Evolutionary conservation across 1,140 invertebrate species (phyloP).

Genomic region (Bombus polaris): DNA sequence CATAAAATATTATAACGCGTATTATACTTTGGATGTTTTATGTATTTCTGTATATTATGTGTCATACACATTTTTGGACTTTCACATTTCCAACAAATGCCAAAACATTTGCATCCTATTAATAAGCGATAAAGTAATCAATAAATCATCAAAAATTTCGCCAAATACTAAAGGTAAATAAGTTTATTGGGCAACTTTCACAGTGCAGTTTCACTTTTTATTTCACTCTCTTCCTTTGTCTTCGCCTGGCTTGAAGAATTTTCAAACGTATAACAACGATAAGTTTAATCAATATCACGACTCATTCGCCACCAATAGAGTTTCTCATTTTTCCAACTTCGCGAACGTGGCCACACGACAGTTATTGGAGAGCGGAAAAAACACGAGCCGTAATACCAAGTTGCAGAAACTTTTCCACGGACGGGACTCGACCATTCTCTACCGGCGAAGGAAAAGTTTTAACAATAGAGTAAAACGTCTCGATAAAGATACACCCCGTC

Average conservation of each 20-base stretch:
- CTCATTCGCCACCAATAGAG: not conserved
- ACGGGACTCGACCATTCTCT: not conserved
- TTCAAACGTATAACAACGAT: not conserved
- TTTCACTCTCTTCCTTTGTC: not conserved
- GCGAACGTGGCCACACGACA: too few relatives aligned
- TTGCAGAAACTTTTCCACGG: constrained; percentile 19
- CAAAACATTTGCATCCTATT: too few relatives aligned
- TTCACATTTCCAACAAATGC: too few relatives aligned
- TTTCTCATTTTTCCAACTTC: not conserved
- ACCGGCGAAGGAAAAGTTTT: not conserved
- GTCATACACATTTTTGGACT: too few relatives aligned
- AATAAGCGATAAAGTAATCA: too few relatives aligned
- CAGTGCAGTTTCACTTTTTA: not conserved
- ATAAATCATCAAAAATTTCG: not conserved
- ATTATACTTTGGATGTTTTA: too few relatives aligned
- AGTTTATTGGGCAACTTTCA: not conserved
- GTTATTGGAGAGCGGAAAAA: constrained; percentile 19
- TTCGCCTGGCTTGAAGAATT: not conserved
- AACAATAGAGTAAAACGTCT: constrained; percentile 17
- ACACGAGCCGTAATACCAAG: not conserved
- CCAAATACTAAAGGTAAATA: not conserved
- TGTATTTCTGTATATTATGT: too few relatives aligned
- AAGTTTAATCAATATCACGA: not conserved
- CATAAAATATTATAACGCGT: too few relatives aligned
- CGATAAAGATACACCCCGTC: constrained; percentile 1